These are phyloP conservation scores for Melierax canorus DNA, from an alignment of 2,113 vertebrate species.

Conservation along the genomic window DNA sequence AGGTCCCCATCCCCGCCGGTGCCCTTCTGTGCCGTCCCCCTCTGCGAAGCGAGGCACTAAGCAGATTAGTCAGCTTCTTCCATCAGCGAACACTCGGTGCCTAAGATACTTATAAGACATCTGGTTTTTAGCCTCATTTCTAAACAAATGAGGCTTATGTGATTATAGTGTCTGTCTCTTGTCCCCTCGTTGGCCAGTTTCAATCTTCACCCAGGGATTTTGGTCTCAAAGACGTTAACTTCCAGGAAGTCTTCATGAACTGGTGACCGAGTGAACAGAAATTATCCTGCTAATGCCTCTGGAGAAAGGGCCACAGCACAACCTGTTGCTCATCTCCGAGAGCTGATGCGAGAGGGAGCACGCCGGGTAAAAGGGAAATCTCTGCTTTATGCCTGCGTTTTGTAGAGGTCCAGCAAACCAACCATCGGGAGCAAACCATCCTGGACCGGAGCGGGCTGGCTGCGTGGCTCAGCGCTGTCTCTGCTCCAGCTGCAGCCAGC, in stretches of 20 bases:
- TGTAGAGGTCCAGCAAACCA: neutral
- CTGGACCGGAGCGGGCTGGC: accelerated
- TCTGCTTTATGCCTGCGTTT: neutral
- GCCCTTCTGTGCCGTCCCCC: neutral
- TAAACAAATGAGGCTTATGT: constrained; percentile 25
- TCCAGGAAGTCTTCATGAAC: neutral
- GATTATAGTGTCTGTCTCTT: constrained; percentile 11
- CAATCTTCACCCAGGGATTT: neutral
- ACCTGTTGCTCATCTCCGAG: neutral
- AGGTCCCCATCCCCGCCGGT: neutral
- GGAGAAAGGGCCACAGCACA: neutral
- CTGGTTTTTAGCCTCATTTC: constrained; percentile 50
- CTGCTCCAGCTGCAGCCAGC: neutral
- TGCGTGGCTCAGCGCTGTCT: accelerated
- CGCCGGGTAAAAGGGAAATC: neutral
- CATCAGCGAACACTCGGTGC: neutral
- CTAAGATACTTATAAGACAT: constrained; percentile 47
- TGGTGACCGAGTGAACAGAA: neutral
- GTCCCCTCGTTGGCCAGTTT: neutral
- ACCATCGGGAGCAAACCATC: accelerated
- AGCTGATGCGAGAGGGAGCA: accelerated
- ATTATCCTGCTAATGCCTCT: too few species aligned
- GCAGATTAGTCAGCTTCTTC: constrained; percentile 37
- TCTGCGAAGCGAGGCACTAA: neutral
- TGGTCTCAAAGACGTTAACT: neutral